Conservation (phyloP, 2,113 vertebrate species). For the Dolichallabes microphthalmus region DNA sequence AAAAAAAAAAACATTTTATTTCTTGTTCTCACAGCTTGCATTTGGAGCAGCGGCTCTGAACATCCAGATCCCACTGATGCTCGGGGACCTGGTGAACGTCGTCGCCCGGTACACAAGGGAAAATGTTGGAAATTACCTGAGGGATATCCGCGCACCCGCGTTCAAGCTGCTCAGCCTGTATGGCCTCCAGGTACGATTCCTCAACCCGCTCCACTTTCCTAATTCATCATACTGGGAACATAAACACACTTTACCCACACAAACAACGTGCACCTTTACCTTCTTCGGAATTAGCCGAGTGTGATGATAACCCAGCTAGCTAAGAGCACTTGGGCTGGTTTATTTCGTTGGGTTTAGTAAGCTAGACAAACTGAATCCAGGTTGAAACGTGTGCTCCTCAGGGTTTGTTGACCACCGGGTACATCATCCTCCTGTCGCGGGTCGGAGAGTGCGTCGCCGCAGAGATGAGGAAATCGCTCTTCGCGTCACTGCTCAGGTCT, state of each 20-base stretch:
- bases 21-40: slow-evolving; percentile 74
- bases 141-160: slow-evolving; percentile 73
- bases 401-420: slow-evolving; percentile 88
- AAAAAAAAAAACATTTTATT: too few species aligned
- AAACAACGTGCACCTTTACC: neutral
- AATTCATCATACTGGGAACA: neutral
- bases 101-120: slow-evolving; percentile 79
- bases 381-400: slow-evolving; percentile 51
- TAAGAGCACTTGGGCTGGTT: too few species aligned
- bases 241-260: neutral
- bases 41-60: slow-evolving; percentile 85
- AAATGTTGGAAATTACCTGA: slow-evolving; percentile 71
- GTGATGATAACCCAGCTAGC: neutral
- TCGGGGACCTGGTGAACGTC: slow-evolving; percentile 89
- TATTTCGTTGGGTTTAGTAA: neutral
- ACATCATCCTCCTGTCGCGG: slow-evolving; percentile 84
- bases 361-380: neutral
- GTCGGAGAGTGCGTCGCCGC: slow-evolving; percentile 85
- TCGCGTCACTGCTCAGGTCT: slow-evolving; percentile 82
- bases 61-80: slow-evolving; percentile 84
- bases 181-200: slow-evolving; percentile 78
- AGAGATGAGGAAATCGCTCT: slow-evolving; percentile 86
- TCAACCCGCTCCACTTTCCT: neutral
- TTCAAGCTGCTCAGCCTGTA: slow-evolving; percentile 81
- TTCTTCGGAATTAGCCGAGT: neutral